These are phyloP conservation scores for Pardalotus punctatus DNA, from an alignment of 2,113 vertebrate genomes.

Conservation along the genomic window DNA sequence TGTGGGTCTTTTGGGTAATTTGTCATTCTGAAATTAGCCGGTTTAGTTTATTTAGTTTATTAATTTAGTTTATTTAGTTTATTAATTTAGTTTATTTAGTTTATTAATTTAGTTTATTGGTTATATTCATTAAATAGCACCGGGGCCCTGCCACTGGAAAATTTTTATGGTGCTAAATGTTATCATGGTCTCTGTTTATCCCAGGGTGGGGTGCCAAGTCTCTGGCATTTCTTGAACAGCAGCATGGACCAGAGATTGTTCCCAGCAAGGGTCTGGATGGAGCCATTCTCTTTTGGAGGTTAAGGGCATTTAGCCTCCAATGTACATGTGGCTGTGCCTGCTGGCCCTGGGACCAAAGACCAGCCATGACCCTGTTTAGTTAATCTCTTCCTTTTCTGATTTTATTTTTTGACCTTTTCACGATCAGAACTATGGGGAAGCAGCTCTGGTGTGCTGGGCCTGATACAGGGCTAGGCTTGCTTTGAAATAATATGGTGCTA, in stretches of 20 bases:
- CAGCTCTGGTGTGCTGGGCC: not conserved
- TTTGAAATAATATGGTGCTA: not conserved
- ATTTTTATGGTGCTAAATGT: not conserved
- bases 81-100: not conserved
- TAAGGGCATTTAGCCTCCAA: not conserved
- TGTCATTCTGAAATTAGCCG: not conserved
- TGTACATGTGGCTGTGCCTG: not conserved
- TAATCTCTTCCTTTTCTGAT: not conserved
- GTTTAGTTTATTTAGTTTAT: not conserved
- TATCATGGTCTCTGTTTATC: not conserved
- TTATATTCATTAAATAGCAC: not conserved
- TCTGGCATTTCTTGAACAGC: not conserved
- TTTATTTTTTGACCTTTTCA: not conserved
- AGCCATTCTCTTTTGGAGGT: not conserved
- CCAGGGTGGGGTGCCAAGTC: not conserved
- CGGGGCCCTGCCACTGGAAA: not conserved
- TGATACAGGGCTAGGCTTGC: not conserved
- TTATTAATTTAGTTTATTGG: not conserved
- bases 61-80: not conserved
- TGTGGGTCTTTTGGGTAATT: not conserved
- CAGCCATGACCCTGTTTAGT: not conserved
- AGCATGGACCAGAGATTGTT: not conserved
- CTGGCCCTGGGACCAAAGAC: not conserved
- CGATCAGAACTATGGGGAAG: not conserved
- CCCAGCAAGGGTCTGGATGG: not conserved